Evolutionary conservation across 53 echinoderm and acorn worm species (phyloP).

Genomic region (Crossaster papposus): DNA sequence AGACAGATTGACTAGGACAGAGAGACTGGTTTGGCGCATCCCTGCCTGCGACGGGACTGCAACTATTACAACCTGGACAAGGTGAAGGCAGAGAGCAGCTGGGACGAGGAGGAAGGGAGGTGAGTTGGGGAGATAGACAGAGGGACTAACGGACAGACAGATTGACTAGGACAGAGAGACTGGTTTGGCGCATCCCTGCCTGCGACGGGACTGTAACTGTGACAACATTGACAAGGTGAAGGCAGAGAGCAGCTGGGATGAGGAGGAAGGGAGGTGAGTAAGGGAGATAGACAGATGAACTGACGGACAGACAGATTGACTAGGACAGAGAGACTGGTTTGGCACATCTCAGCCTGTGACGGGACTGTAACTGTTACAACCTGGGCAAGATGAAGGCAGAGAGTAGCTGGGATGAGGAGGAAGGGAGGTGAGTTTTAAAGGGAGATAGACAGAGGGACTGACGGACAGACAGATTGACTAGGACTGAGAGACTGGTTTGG

Average conservation of each 20-base stretch:
- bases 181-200: slow-evolving; percentile 4
- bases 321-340: slow-evolving; percentile 4
- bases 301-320: slow-evolving; percentile 7
- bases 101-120: slow-evolving; percentile 34
- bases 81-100: not conserved
- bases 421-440: slow-evolving; percentile 17
- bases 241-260: slow-evolving; percentile 86
- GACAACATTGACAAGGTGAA: slow-evolving; percentile 90
- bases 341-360: too few species aligned
- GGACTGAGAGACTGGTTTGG: too few species aligned
- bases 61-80: slow-evolving; percentile 48
- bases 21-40: too few species aligned
- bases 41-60: slow-evolving; percentile 77
- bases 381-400: slow-evolving; percentile 73
- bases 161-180: not conserved
- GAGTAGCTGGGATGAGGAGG: slow-evolving; percentile 81
- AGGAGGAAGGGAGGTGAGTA: slow-evolving; percentile 72
- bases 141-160: not conserved
- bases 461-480: too few species aligned
- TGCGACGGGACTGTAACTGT: slow-evolving; percentile 92
- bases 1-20: too few species aligned
- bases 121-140: not conserved
- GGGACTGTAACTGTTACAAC: slow-evolving; percentile 51
- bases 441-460: not conserved
- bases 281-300: not conserved